Conservation (phyloP, 2,797 vertebrate species). For the Rhinatrema bivittatum region DNA sequence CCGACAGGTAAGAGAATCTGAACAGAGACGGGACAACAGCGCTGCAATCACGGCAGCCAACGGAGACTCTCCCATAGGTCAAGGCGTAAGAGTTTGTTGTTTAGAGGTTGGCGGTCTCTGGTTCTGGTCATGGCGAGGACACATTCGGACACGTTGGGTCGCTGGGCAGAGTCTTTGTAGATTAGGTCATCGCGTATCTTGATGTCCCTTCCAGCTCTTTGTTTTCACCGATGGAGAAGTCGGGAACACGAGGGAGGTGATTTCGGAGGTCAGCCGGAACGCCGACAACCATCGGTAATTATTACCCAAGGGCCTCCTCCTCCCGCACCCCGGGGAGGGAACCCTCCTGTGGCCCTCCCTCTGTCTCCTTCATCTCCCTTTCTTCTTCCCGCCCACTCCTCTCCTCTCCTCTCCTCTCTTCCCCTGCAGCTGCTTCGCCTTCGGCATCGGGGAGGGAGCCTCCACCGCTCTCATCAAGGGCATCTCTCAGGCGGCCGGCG, state of each 20-base stretch:
- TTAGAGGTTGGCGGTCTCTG: constrained; percentile 50
- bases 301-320: too few species aligned
- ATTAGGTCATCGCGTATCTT: background rate
- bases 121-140: constrained; percentile 29
- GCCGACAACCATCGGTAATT: constrained; percentile 52
- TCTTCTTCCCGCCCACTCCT: background rate
- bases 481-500: constrained; percentile 60
- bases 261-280: constrained; percentile 48
- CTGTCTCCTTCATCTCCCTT: background rate
- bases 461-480: constrained; percentile 72
- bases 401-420: background rate
- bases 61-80: too few species aligned
- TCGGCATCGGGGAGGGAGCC: constrained; percentile 76
- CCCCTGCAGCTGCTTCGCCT: constrained; percentile 67
- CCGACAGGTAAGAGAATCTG: constrained; percentile 45
- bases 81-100: too few species aligned
- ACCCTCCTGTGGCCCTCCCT: too few species aligned
- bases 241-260: constrained; percentile 45
- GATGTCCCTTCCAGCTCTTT: constrained; percentile 47
- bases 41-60: too few species aligned
- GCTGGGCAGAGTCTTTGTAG: too few species aligned
- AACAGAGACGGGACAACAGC: background rate
- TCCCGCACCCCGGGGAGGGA: too few species aligned
- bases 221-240: constrained; percentile 69
- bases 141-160: constrained; percentile 32